These are phyloP conservation scores for Coccyzus lansbergi DNA, from an alignment of 2,797 vertebrate genomes.

Conservation along the genomic window DNA sequence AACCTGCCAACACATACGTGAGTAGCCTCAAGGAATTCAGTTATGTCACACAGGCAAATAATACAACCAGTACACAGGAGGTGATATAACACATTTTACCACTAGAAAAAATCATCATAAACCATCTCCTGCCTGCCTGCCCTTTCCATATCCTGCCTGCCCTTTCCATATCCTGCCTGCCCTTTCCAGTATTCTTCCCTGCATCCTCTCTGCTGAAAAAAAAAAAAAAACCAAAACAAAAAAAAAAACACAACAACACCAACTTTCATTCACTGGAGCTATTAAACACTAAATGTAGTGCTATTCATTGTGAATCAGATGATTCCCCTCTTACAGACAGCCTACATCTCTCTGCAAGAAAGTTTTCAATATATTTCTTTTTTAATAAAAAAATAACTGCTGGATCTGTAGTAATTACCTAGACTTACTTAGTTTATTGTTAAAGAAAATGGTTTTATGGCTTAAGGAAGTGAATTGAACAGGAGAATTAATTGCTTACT, in stretches of 20 bases:
- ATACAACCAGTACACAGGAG: neutral
- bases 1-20: neutral
- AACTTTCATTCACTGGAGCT: neutral
- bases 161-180: too few relatives aligned
- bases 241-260: too few relatives aligned
- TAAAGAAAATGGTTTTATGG: accelerated
- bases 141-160: too few relatives aligned
- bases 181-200: neutral
- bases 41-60: neutral
- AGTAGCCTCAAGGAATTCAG: neutral
- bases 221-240: too few relatives aligned
- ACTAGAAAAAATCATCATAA: neutral
- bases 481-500: neutral
- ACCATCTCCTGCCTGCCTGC: neutral
- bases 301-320: accelerated
- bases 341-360: neutral
- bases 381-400: neutral
- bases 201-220: neutral
- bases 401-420: neutral
- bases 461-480: neutral
- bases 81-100: neutral
- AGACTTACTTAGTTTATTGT: neutral
- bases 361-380: neutral
- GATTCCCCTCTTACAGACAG: neutral
- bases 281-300: neutral